phyloP scores from a whole-genome alignment of 2,888 invertebrate species.

The Eupithecia subumbrata region DNA sequence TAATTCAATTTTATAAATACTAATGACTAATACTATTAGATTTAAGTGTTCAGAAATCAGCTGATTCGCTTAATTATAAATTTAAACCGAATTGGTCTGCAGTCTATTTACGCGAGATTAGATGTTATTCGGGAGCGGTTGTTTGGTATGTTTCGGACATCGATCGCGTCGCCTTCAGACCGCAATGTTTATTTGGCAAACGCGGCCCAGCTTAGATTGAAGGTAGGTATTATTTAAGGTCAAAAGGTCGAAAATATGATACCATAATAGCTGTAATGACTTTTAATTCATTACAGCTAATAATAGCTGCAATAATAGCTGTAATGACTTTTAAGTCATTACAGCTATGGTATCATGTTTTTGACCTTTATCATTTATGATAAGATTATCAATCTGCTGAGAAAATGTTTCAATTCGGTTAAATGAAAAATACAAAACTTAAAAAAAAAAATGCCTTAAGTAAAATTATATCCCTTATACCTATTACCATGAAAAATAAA shows the following conservation, averaged over 20 bases:
- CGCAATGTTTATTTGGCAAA: conserved; percentile 70
- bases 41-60: conserved; percentile 48
- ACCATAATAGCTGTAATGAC: not conserved
- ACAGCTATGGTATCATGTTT: too few relatives aligned
- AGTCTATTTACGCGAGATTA: conserved; percentile 62
- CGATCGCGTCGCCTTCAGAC: conserved; percentile 60
- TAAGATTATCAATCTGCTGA: not conserved
- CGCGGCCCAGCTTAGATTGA: conserved; percentile 52
- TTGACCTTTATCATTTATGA: too few relatives aligned
- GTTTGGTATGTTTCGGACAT: conserved; percentile 65
- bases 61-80: conserved; percentile 51
- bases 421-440: too few relatives aligned
- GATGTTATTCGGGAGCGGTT: conserved; percentile 57
- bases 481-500: too few relatives aligned
- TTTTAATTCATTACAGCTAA: too few relatives aligned
- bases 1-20: conserved; percentile 13
- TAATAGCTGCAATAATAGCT: too few relatives aligned
- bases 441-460: too few relatives aligned
- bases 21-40: too few relatives aligned
- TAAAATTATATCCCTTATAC: too few relatives aligned
- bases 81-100: conserved; percentile 59
- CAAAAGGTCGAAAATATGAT: not conserved
- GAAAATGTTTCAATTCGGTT: not conserved
- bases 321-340: not conserved
- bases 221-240: not conserved